phyloP scores from a whole-genome alignment of 2,113 vertebrate genomes.

The Zapornia atra region DNA sequence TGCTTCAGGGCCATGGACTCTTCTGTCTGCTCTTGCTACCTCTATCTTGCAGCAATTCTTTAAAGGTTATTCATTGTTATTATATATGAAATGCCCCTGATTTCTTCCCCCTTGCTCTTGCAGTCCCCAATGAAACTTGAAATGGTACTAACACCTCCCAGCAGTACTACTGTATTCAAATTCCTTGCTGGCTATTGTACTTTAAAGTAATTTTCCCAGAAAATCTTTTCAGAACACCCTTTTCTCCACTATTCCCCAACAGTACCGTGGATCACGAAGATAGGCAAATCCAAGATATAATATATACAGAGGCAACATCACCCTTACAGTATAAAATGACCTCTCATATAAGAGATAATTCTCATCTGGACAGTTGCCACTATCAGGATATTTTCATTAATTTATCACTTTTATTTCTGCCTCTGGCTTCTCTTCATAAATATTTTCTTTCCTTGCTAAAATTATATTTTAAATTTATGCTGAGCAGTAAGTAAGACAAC shows the following conservation, averaged over 20 bases:
- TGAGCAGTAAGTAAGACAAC: slow-evolving; percentile 17
- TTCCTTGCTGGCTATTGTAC: neutral
- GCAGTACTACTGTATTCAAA: neutral
- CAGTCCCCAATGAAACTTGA: neutral
- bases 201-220: neutral
- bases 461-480: slow-evolving; percentile 48
- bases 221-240: neutral
- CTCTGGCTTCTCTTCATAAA: slow-evolving; percentile 33
- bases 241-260: neutral
- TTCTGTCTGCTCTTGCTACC: neutral
- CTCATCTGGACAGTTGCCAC: neutral
- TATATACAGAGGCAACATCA: neutral
- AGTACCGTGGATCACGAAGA: neutral
- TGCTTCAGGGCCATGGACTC: slow-evolving; percentile 32
- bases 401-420: slow-evolving; percentile 24
- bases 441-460: slow-evolving; percentile 43
- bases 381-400: slow-evolving; percentile 14
- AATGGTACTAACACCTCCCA: neutral
- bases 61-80: slow-evolving; percentile 57
- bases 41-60: neutral
- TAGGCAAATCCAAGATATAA: neutral
- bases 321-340: neutral
- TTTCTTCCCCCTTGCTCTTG: neutral
- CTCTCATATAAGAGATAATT: neutral
- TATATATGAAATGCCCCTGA: neutral